Evolutionary conservation across 2,797 vertebrate genomes (phyloP).

Genomic region (Microctenopoma stevenorrisi): DNA sequence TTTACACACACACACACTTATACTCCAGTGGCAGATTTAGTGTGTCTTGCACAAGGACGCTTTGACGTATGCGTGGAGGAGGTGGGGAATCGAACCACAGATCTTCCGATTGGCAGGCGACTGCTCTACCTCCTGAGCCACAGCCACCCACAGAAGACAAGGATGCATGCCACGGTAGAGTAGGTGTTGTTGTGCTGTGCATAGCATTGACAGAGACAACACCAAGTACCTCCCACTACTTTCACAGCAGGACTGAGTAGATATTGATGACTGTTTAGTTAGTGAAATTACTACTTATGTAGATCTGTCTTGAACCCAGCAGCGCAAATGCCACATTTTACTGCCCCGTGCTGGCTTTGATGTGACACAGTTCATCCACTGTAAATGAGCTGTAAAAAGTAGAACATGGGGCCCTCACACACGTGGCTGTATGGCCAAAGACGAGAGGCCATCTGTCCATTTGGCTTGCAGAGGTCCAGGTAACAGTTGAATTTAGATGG

Average conservation of each 20-base stretch:
- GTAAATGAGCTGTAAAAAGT: constrained; percentile 39
- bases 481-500: constrained; percentile 44
- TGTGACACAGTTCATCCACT: constrained; percentile 30
- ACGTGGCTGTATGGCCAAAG: constrained; percentile 11
- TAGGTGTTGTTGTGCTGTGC: not conserved
- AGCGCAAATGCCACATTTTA: constrained; percentile 23
- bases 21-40: no score
- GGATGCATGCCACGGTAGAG: not conserved
- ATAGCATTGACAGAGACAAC: not conserved
- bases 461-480: constrained; percentile 53
- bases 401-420: constrained; percentile 1
- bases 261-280: constrained; percentile 19
- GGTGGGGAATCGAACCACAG: no score
- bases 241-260: not conserved
- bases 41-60: no score
- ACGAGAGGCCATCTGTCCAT: constrained; percentile 53
- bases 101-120: no score
- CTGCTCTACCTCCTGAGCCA: no score
- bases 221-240: not conserved
- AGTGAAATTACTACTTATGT: constrained; percentile 9
- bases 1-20: no score
- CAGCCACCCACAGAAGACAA: no score
- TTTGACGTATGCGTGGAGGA: no score
- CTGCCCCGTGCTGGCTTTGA: constrained; percentile 20
- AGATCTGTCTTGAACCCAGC: constrained; percentile 8